A percentile compares a stretch with the other conserved stretches of the same genome.
Evolutionary conservation across 2,888 invertebrate species (phyloP).

Genomic region (Frankliniella intonsa): DNA sequence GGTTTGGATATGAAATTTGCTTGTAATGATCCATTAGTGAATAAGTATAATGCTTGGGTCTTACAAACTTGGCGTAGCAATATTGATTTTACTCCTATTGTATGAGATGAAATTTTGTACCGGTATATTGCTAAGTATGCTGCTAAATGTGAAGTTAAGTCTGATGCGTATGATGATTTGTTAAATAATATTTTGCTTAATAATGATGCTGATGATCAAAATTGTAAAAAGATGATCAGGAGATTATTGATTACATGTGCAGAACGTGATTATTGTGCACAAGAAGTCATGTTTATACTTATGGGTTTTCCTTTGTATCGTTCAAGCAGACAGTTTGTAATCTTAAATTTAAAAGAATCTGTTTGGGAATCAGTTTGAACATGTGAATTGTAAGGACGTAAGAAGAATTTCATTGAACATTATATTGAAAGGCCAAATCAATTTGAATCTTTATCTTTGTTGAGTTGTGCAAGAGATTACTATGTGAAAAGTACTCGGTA

Average conservation of each 20-base stretch:
- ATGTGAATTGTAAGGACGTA: neutral
- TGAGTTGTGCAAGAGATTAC: neutral
- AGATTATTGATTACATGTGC: neutral
- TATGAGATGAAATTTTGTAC: neutral
- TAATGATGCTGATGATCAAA: too few relatives aligned
- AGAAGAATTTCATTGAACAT: neutral
- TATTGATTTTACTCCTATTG: neutral
- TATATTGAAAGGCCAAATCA: too few relatives aligned
- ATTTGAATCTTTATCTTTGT: too few relatives aligned
- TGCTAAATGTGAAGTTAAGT: neutral
- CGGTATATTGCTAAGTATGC: neutral
- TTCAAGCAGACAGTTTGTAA: neutral
- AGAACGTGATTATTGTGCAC: neutral
- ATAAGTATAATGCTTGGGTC: constrained; percentile 10
- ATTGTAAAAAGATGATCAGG: neutral
- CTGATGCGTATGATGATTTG: neutral
- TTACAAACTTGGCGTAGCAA: neutral
- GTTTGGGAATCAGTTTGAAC: neutral
- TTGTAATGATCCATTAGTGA: neutral
- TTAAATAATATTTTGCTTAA: neutral
- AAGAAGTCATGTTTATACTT: neutral
- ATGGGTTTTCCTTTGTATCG: neutral
- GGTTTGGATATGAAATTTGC: neutral
- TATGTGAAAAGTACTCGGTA: neutral
- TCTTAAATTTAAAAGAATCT: neutral